phyloP scores from a whole-genome alignment of 2,797 vertebrate species.

The Kryptolebias ocellatus region DNA sequence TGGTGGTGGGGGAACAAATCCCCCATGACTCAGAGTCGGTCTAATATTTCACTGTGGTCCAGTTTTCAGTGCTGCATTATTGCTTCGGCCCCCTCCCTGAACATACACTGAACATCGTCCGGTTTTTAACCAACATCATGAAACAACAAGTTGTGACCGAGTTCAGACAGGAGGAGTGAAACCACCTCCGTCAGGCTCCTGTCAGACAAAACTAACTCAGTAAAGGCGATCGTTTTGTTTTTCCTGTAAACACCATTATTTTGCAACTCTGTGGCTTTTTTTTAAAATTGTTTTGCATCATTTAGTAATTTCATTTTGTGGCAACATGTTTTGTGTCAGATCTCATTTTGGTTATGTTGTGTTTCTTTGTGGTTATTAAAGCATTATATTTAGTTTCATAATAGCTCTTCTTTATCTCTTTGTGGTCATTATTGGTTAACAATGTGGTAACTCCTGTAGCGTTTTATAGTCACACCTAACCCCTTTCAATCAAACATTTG shows the following conservation, averaged over 20 bases:
- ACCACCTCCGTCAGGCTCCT: background rate
- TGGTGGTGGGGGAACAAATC: conserved; percentile 38
- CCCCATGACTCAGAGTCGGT: conserved; percentile 70
- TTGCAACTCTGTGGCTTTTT: background rate
- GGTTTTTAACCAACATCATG: background rate
- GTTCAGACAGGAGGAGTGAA: background rate
- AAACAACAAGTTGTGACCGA: background rate
- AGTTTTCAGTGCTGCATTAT: conserved; percentile 11
- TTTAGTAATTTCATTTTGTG: background rate
- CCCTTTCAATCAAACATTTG: background rate
- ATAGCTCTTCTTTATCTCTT: too few relatives aligned
- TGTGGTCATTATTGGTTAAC: too few relatives aligned
- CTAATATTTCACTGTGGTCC: conserved; percentile 55
- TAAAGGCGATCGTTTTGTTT: background rate
- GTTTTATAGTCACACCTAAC: too few relatives aligned
- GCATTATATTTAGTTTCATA: background rate
- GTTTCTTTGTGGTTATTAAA: background rate
- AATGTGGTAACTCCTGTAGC: too few relatives aligned
- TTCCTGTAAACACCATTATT: background rate
- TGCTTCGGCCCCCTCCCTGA: conserved; percentile 11
- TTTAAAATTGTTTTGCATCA: background rate
- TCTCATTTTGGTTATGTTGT: background rate
- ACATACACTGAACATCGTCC: conserved; percentile 6
- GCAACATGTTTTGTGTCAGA: background rate
- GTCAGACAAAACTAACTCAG: background rate